Base-by-base conservation (phyloP, 2,113 vertebrate genomes). In the Geococcyx californianus region DNA sequence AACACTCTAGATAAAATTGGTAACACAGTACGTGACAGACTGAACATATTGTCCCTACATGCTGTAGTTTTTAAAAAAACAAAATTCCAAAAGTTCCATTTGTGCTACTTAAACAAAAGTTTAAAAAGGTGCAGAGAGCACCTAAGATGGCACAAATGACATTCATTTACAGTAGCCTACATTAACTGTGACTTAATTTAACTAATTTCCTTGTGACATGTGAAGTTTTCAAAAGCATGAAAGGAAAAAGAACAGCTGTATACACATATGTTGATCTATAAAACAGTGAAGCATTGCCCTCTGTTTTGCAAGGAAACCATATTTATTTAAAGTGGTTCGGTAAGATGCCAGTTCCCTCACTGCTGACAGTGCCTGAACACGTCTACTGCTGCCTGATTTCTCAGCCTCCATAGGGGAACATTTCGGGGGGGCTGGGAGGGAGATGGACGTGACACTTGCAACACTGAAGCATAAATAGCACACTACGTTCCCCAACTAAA, bases 1-100 rank as follows among this genome's bases (percentile, higher is more conserved):
- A 87, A 89, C 42, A 75, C 40, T 56, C 20, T 5, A 63, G 64
- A 87, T 18, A 93, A 78, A 84, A 90, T 1, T 67, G 56, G 52
- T 90, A 89, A 92, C 5, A 19, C 26, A 52, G 24, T 90, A 96
- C 34, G 13, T 96, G 96, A 91, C 94, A 92, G 52, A 82, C 34
- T 52, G 83, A 97, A 95, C 89, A 90, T 60, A 81, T 1, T 78
- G 44, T 51, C 47, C 24, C 18, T 36, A 59, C 29, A 67, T 1
- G 3, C 21, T 67, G 59, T 10, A 44, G 28, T 47, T 93, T 77
- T 78, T 40, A 70, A 77, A 92, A 77, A 92, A 97, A 42, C 15
- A 51, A 51, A 92, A 72, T 56, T 74, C 51, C 34, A n/a, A 3
- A 86, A 74, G 42, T 60, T 79, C 47, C 9, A 33, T 58, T 44